Conservation (phyloP, 2,797 vertebrate genomes). For the Brachyrhaphis roseni region DNA sequence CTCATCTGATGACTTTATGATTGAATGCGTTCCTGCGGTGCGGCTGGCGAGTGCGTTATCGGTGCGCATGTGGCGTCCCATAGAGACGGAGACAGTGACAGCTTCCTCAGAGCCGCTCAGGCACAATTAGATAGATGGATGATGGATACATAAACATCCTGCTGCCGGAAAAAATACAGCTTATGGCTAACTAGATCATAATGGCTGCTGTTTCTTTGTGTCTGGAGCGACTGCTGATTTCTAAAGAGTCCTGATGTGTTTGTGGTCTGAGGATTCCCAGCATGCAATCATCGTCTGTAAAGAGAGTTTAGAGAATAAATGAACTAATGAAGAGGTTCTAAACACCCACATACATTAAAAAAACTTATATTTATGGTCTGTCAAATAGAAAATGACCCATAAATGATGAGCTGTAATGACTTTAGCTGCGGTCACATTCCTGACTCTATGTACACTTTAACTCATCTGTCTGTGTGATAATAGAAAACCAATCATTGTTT, state of each 20-base stretch:
- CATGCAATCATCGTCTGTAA: conserved; percentile 29
- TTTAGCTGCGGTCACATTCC: background rate
- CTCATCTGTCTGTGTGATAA: background rate
- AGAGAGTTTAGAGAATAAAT: conserved; percentile 21
- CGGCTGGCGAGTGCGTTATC: conserved; percentile 48
- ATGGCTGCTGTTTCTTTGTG: conserved; percentile 41
- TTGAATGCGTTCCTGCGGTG: conserved; percentile 43
- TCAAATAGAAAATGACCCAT: conserved; percentile 7
- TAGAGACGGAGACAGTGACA: conserved; percentile 57
- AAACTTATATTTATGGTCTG: background rate
- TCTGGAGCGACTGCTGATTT: conserved; percentile 25
- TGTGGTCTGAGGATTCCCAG: conserved; percentile 10
- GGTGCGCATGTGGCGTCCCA: conserved; percentile 59
- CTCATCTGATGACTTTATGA: conserved; percentile 26
- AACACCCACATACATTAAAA: background rate
- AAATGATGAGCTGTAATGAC: conserved; percentile 21
- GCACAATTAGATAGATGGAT: conserved; percentile 54
- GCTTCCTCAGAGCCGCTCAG: conserved; percentile 51
- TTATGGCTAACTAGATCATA: conserved; percentile 38
- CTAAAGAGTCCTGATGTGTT: conserved; percentile 11
- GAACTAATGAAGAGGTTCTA: background rate
- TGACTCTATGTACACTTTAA: background rate
- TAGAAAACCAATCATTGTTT: background rate
- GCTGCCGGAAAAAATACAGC: conserved; percentile 1
- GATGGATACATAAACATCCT: conserved; percentile 57